These are phyloP conservation scores for Bos indicus DNA, from an alignment of 2,113 vertebrate species.

Conservation along the genomic window DNA sequence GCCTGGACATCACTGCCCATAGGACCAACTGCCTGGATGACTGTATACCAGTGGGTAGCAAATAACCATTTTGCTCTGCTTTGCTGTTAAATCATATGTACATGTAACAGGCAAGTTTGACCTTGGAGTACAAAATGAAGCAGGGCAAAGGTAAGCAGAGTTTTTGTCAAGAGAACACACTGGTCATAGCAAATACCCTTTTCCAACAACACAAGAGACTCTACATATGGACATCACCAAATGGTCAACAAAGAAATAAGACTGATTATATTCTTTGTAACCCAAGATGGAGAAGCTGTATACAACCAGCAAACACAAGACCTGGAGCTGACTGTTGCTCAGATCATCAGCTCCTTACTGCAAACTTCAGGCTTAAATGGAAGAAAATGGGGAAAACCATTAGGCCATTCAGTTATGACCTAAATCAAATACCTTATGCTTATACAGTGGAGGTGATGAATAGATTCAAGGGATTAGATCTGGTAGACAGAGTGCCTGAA, in stretches of 20 bases:
- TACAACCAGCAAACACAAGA: background rate
- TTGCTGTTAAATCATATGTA: background rate
- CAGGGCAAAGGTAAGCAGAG: background rate
- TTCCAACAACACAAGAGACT: background rate
- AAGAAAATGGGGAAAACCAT: background rate
- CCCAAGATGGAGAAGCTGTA: background rate
- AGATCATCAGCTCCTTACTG: background rate
- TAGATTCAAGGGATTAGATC: background rate
- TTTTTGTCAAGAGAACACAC: background rate
- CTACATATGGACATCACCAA: background rate
- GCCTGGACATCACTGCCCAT: background rate
- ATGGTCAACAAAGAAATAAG: background rate
- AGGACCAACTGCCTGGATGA: too few relatives aligned
- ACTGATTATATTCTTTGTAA: background rate
- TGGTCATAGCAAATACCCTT: background rate
- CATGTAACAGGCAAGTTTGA: background rate
- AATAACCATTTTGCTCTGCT: background rate
- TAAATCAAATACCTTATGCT: background rate
- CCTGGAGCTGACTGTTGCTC: background rate
- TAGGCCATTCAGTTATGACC: background rate
- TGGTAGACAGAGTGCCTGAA: background rate
- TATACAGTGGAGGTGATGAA: background rate
- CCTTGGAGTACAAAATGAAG: background rate
- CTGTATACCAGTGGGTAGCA: too few relatives aligned
- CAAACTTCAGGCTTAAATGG: background rate